Base-by-base conservation (phyloP, 2,113 vertebrate species). In the Callaeas wilsoni region DNA sequence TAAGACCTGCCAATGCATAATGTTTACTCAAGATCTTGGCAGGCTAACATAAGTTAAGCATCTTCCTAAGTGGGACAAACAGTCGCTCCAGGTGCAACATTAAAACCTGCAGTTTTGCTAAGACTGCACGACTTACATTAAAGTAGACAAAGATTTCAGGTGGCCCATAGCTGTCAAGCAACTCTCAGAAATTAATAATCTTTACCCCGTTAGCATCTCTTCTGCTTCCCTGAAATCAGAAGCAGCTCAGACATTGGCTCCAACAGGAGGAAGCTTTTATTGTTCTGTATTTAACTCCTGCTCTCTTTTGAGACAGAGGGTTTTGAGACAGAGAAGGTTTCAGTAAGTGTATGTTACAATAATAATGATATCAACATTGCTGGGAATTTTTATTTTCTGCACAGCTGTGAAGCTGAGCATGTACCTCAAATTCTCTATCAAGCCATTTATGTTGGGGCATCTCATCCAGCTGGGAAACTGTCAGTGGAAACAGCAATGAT, bases 1-100 rank as follows among this genome's bases (percentile, higher is more conserved):
- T 89, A 87, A 64, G 78, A 96, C 52, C 75, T 79, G 50, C 19
- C 53, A 88, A 82, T 56, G 76, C 87, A 81, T 49, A 91, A 85
- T 71, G 70, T 91, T 95, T 92, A 76, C 60, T 77, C 75, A 70
- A 80, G 84, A 77, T 87, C 85, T 84, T 42, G 4, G 70, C 62
- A 86, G 53, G 44, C 81, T 95, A 75, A 73, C 7, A 4, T 87
- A 73, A 96, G 60, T 68, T 82, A 89, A 83, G 74, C 23, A 74
- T 78, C 74, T 81, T 78, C 73, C 89, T 95, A 95, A 91, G 18
- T 93, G 80, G 68, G 91, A 90, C 84, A 91, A 90, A 89, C 77
- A 64, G 30, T 85, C 15, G 74, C 86, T 94, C 37, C 52, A 81
- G 49, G 49, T 88, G 57, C 69, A 89, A 39, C 29, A 13, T 30